Percentiles rank a stretch among this genome's conserved stretches.
These are phyloP conservation scores for Chinchilla lanigera DNA, from an alignment of 2,113 vertebrate genomes.

Conservation along the genomic window DNA sequence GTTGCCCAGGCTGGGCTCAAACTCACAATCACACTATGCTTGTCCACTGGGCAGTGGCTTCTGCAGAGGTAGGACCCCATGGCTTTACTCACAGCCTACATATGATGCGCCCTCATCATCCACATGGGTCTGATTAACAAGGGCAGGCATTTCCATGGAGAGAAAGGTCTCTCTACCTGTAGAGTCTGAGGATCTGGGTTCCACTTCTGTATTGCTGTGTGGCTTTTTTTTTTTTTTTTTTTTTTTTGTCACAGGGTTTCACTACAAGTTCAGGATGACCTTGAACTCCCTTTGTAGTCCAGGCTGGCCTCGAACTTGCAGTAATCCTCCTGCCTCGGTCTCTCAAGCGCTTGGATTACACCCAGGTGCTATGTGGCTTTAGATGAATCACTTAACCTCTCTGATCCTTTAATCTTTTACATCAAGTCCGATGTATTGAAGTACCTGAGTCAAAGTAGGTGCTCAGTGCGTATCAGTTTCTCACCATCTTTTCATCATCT, in stretches of 20 bases:
- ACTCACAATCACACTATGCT: neutral
- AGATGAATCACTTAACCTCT: neutral
- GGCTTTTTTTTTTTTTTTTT: neutral
- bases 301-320: too few species aligned
- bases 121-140: neutral
- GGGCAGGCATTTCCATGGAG: constrained; percentile 8
- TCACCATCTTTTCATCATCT: neutral
- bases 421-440: neutral
- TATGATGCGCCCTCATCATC: neutral
- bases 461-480: neutral
- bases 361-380: constrained; percentile 64
- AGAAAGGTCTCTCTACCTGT: constrained; percentile 51
- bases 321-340: too few species aligned
- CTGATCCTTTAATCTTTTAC: constrained; percentile 2
- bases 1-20: neutral
- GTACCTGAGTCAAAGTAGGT: neutral
- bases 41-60: neutral
- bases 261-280: too few species aligned
- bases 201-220: constrained; percentile 54
- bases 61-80: neutral
- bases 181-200: constrained; percentile 52
- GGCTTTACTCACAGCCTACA: neutral
- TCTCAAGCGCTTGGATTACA: too few species aligned
- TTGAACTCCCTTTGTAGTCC: too few species aligned
- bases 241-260: too few species aligned